phyloP scores from a whole-genome alignment of 2,888 invertebrate species.

The Eudasyphora cyanicolor region DNA sequence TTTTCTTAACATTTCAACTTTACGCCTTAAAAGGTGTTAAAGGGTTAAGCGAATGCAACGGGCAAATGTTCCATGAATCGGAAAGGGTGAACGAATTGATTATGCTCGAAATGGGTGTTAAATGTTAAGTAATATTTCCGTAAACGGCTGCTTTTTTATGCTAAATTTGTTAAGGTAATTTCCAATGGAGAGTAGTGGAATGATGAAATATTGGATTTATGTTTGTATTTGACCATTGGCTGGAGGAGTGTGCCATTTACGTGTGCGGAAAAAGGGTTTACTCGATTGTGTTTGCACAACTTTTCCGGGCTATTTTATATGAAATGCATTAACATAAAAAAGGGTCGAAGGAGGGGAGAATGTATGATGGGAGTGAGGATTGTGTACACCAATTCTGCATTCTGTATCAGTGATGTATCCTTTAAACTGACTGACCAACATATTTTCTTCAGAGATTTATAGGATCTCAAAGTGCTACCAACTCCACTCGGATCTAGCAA shows the following conservation, averaged over 20 bases:
- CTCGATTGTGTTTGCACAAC: too few species aligned
- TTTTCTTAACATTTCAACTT: slow-evolving; percentile 18
- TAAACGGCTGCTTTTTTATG: slow-evolving; percentile 60
- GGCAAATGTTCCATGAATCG: neutral
- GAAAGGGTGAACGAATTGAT: slow-evolving; percentile 59
- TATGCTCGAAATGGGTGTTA: slow-evolving; percentile 68
- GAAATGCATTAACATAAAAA: too few species aligned
- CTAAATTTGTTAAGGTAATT: slow-evolving; percentile 64
- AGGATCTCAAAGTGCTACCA: too few species aligned
- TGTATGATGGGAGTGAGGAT: too few species aligned
- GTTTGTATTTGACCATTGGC: neutral
- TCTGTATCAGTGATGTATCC: too few species aligned
- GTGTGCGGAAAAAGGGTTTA: neutral
- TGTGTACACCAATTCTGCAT: too few species aligned
- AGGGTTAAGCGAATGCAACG: slow-evolving; percentile 55
- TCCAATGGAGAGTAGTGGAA: slow-evolving; percentile 26
- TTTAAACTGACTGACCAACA: too few species aligned
- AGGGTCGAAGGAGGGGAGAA: too few species aligned
- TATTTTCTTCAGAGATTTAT: too few species aligned
- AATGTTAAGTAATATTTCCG: slow-evolving; percentile 73
- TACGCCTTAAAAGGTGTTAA: slow-evolving; percentile 55
- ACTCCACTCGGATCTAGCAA: too few species aligned
- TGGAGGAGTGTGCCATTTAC: neutral
- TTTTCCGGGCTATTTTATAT: too few species aligned
- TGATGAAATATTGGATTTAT: neutral